Evolutionary conservation across 2,113 vertebrate genomes (phyloP).

Genomic region (Tor tambroides): DNA sequence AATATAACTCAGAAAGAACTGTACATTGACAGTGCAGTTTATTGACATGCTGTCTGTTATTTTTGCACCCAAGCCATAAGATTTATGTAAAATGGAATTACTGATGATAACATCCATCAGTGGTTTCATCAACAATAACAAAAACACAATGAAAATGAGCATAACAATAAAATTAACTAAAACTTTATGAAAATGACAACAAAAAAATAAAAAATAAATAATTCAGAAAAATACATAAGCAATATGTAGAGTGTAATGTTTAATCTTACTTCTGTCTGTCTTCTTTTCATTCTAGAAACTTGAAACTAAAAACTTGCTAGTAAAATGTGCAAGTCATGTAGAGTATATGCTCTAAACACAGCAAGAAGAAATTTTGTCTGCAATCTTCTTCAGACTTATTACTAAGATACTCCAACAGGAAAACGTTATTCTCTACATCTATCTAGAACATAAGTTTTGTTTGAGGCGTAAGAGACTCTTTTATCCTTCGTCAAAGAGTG

Average conservation of each 20-base stretch:
- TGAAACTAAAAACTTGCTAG: no score
- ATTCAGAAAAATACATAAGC: no score
- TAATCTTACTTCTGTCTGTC: background rate
- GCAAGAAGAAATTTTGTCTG: background rate
- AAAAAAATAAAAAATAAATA: no score
- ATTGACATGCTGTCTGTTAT: background rate
- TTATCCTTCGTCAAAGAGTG: constrained; percentile 8
- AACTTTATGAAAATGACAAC: background rate
- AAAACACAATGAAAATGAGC: background rate
- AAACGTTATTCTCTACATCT: constrained; percentile 10
- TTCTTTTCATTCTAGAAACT: background rate
- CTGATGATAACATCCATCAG: background rate
- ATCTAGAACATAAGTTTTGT: constrained; percentile 21
- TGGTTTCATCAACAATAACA: background rate
- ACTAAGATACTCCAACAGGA: background rate
- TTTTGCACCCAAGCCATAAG: background rate
- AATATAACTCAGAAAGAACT: background rate
- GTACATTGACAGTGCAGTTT: background rate
- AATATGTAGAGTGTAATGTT: background rate
- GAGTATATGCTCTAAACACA: background rate
- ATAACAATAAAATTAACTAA: background rate
- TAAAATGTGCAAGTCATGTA: background rate
- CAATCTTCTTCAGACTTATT: constrained; percentile 22
- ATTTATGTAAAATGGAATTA: background rate
- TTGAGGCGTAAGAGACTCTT: constrained; percentile 11